Evolutionary conservation across 2,113 vertebrate genomes (phyloP).

Genomic region (Recurvirostra avosetta): DNA sequence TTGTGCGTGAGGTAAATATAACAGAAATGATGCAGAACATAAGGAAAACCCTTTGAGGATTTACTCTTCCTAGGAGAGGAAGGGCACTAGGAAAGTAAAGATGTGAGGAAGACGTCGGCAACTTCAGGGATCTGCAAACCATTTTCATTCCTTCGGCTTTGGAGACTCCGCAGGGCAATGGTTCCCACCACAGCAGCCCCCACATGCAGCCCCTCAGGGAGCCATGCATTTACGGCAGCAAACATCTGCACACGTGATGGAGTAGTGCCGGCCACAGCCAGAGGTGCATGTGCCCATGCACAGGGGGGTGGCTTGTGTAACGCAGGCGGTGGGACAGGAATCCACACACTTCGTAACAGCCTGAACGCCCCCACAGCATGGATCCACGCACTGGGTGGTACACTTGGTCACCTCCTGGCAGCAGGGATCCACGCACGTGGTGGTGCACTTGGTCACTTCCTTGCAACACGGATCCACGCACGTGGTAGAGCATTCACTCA

Average conservation of each 20-base stretch:
- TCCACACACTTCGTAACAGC: not conserved
- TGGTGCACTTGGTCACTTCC: not conserved
- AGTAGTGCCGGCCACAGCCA: not conserved
- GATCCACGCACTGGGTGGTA: rapidly evolving
- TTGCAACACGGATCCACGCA: not conserved
- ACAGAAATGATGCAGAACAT: not conserved
- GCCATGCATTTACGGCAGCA: not conserved
- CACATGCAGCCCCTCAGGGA: not conserved
- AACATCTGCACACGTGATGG: not conserved
- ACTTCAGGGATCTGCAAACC: not conserved
- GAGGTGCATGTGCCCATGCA: rapidly evolving
- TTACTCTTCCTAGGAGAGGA: not conserved
- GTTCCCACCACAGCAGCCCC: rapidly evolving
- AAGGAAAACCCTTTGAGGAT: not conserved
- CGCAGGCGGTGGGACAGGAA: not conserved
- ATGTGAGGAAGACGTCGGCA: not conserved
- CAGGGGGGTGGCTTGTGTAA: not conserved
- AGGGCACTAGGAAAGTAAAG: not conserved
- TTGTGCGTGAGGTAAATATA: not conserved
- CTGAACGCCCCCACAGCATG: not conserved
- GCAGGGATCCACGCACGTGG: not conserved
- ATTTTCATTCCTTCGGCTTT: not conserved
- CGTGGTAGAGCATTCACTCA: rapidly evolving
- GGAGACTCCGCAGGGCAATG: not conserved
- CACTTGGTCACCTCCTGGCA: rapidly evolving